Conservation (phyloP, 2,888 invertebrate species). For the Xestia ashworthii region DNA sequence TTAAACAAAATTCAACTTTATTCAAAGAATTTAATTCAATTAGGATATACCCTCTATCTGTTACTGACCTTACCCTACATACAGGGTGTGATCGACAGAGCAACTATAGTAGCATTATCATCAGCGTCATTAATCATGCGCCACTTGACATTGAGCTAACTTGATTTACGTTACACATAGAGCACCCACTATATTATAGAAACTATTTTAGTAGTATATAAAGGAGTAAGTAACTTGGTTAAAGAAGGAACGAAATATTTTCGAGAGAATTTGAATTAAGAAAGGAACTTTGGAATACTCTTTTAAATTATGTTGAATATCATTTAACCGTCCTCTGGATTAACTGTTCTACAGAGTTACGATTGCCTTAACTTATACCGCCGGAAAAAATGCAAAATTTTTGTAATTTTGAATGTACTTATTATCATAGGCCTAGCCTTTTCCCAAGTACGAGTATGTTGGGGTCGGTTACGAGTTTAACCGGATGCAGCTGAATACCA, state of each 20-base stretch:
- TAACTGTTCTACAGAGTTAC: slow-evolving; percentile 4
- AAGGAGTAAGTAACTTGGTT: not conserved
- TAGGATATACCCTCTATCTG: not conserved
- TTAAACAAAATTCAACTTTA: slow-evolving; percentile 46
- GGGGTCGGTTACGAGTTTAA: no score
- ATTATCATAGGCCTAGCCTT: no score
- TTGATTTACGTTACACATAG: slow-evolving; percentile 60
- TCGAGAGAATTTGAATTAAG: not conserved
- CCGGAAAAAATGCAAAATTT: no score
- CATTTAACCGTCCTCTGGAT: not conserved
- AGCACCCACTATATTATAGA: slow-evolving; percentile 9
- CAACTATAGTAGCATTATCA: slow-evolving; percentile 47
- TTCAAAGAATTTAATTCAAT: slow-evolving; percentile 14
- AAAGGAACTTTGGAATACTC: not conserved
- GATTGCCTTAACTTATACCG: not conserved
- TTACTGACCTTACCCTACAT: slow-evolving; percentile 8
- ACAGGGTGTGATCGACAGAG: slow-evolving; percentile 39
- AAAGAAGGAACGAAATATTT: not conserved
- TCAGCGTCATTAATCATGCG: slow-evolving; percentile 62
- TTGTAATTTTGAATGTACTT: not conserved
- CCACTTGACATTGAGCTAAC: slow-evolving; percentile 63
- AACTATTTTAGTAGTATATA: slow-evolving; percentile 3
- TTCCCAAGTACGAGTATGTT: no score
- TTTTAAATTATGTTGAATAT: not conserved
- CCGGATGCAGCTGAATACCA: no score